Base-by-base conservation (phyloP, 2,113 vertebrate genomes). In the Thunnus maccoyii region DNA sequence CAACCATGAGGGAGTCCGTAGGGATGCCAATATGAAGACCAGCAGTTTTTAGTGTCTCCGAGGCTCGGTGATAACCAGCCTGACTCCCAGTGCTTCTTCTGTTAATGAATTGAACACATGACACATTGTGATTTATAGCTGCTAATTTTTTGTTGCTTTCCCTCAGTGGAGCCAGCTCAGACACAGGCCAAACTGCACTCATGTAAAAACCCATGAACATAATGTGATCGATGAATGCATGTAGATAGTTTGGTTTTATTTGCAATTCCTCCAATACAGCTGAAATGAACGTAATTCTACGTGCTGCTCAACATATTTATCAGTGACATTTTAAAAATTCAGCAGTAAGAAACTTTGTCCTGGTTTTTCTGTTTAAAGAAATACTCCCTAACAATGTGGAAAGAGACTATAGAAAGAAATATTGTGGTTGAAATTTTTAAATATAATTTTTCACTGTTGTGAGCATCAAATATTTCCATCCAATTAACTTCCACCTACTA, bases 61-160 rank as follows among this genome's bases (percentile, higher is more conserved):
- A 22, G 52, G 62, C 55, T 62, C 1, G n/a, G 22, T 9, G 64
- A 74, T 32, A 50, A 41, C 36, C 25, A 30, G 47, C 63, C 25
- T 2, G 12, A 60, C 44, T 73, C 74, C 63, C 54, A 20, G 5
- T 11, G 70, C 57, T 47, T 62, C 56, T 3, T 12, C 3, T 83
- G 63, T 55, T 64, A 71, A 87, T 74, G 52, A 86, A 76, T 4
- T 60, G 36, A 82, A 65, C 1, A 10, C 63, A 73, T 65, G 51
- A 27, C 30, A 54, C 54, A 57, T 13, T 9, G n/a, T 82, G 86
- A 88, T 88, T 83, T 68, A 78, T 78, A 57, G 51, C 51, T 60
- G 77, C 20, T 47, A n/a, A 62, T 50, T 62, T 77, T 82, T 56
- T 17, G 57, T 46, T 72, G 50, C 25, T 56, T 52, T 50, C 41